Conservation (phyloP, 37 sponge, comb jelly and placozoan genomes). For the Beroe forskalii region DNA sequence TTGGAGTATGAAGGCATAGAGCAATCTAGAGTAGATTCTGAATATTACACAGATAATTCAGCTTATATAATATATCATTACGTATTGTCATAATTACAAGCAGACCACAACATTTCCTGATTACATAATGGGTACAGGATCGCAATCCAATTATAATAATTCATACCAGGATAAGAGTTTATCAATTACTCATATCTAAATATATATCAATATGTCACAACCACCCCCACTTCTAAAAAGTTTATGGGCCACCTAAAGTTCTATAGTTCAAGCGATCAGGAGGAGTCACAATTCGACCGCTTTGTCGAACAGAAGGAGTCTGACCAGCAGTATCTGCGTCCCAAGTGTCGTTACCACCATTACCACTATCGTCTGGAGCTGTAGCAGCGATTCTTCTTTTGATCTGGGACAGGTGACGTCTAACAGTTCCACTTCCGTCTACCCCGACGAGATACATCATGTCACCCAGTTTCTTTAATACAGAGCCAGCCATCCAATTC, state of each 20-base stretch:
- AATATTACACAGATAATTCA: too few species aligned
- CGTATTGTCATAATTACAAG: too few species aligned
- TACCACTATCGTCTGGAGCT: not conserved
- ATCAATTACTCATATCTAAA: too few species aligned
- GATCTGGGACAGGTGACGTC: not conserved
- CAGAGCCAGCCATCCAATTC: not conserved
- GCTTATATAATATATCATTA: too few species aligned
- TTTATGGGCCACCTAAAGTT: not conserved
- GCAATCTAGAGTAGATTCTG: too few species aligned
- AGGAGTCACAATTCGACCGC: not conserved
- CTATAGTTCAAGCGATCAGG: not conserved
- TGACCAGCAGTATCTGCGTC: not conserved
- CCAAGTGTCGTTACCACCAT: not conserved
- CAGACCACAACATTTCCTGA: too few species aligned
- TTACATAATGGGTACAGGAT: too few species aligned
- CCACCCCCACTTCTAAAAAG: not conserved
- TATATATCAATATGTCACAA: not conserved
- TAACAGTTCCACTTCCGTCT: not conserved
- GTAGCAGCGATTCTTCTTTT: not conserved
- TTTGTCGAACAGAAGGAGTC: not conserved
- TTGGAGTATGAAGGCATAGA: too few species aligned
- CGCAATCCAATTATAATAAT: too few species aligned
- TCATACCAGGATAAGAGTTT: too few species aligned
- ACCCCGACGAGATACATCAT: not conserved
- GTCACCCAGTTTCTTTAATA: not conserved